Evolutionary conservation across 2,113 vertebrate species (phyloP), one percentile per base, ranked within the genome.

Genomic region (Taurulus bubalis): DNA sequence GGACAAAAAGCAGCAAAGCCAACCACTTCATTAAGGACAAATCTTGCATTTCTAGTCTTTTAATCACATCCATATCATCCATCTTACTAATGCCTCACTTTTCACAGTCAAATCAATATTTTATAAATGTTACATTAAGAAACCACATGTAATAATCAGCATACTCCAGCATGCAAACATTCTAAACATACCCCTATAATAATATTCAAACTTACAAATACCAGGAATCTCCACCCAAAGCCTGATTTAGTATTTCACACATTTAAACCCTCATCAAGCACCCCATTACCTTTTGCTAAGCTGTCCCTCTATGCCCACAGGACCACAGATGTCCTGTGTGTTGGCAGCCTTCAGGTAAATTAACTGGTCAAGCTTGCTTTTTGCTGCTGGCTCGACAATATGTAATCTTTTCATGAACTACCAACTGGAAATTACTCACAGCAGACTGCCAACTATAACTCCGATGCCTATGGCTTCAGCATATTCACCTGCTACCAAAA

Each of bases 301-400:
- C 28, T 40, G n/a, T 42, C 12, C 45, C 58, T 34, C 26, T 34
- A 26, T 38, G 45, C 72, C 77, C 56, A 62, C 63, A 73, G 55
- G 65, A 79, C 47, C 81, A 81, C 45, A 65, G 32, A 84, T 79
- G 62, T 75, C 72, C 65, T 68, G 34, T 28, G 56, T 85, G 71
- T 45, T 79, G 80, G 72, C 77, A 90, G 16, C 49, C 47, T 71
- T 66, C 67, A 75, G 51, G 32, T 80, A 79, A 89, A 90, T 83
- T 67, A 79, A 78, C 79, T 53, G 42, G 73, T 85, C 68, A 49
- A 63, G 60, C 4, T 34, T 34, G 34, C 75, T 80, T 71, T 79
- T 69, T 72, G 70, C 32, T 87, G 82, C 80, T 85, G 80, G 66
- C 71, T 85, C 42, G 15, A 28, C 15, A 6, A 70, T 60, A 82